Conservation (phyloP, 2,113 vertebrate species). For the Vidua chalybeata region DNA sequence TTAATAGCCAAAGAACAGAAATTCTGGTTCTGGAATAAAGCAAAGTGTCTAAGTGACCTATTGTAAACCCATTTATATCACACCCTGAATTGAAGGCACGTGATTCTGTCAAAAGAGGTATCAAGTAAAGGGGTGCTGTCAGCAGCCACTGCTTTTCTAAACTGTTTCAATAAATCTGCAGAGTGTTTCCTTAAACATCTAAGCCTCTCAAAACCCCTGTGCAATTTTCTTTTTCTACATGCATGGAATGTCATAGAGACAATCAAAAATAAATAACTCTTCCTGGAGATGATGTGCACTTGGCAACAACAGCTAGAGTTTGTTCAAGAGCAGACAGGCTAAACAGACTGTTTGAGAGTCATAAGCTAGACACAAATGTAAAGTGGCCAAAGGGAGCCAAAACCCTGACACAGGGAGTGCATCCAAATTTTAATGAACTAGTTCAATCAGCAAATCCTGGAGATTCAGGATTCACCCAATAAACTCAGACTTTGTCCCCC, state of each 20-base stretch:
- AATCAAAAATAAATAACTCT: neutral
- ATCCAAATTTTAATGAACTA: constrained; percentile 13
- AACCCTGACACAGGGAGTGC: neutral
- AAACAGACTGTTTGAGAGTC: neutral
- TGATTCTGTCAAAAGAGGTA: neutral
- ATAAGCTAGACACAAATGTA: neutral
- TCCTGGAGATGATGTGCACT: neutral
- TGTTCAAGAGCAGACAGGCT: constrained; percentile 4
- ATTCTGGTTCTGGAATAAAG: neutral
- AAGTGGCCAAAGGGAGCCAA: constrained; percentile 15
- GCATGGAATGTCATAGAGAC: neutral
- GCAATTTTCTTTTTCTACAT: neutral
- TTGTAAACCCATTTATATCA: neutral
- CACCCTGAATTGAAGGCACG: neutral
- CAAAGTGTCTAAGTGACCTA: neutral
- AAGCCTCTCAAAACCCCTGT: neutral
- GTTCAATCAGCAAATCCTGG: neutral
- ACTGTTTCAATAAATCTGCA: neutral
- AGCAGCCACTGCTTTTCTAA: neutral
- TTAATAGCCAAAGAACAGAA: neutral
- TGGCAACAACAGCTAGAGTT: neutral
- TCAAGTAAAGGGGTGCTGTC: neutral
- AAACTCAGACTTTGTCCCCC: neutral
- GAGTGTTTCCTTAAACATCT: constrained; percentile 1
- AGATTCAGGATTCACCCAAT: neutral